Evolutionary conservation across 2,797 vertebrate species (phyloP).

Genomic region (Hylomyscus alleni): DNA sequence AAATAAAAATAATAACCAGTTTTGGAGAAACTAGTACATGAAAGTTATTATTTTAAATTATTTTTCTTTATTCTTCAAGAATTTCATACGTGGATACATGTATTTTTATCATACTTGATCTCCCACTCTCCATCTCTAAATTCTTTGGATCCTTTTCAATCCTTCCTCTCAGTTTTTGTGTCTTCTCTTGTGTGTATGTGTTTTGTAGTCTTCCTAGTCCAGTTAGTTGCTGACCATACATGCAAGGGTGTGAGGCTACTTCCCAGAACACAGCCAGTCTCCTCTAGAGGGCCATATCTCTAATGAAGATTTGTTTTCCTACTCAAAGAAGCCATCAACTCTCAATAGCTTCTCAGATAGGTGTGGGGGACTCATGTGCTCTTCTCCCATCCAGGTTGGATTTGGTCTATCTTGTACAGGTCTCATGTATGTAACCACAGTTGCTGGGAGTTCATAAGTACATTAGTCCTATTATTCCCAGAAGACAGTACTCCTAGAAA

Average conservation of each 20-base stretch:
- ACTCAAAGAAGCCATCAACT: background rate
- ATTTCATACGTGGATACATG: no score
- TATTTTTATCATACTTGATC: background rate
- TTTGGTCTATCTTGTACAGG: background rate
- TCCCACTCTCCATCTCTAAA: background rate
- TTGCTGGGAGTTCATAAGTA: background rate
- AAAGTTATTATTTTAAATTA: background rate
- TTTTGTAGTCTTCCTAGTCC: background rate
- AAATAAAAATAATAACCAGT: slow-evolving; percentile 38
- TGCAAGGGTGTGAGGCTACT: background rate
- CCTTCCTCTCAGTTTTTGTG: background rate
- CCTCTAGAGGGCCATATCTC: background rate
- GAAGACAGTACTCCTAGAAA: background rate
- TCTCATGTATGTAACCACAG: background rate
- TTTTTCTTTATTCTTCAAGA: background rate
- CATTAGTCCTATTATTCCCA: background rate
- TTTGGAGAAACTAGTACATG: background rate
- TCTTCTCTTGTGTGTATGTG: background rate
- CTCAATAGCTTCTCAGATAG: background rate
- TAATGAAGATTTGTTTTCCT: background rate
- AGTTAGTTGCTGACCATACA: background rate
- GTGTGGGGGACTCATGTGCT: no score
- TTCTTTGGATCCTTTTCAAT: background rate
- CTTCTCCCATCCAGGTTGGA: background rate
- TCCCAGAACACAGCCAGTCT: background rate